Evolutionary conservation across 37 sponge, comb jelly and placozoan genomes (phyloP).

Genomic region (Haliclona indistincta): DNA sequence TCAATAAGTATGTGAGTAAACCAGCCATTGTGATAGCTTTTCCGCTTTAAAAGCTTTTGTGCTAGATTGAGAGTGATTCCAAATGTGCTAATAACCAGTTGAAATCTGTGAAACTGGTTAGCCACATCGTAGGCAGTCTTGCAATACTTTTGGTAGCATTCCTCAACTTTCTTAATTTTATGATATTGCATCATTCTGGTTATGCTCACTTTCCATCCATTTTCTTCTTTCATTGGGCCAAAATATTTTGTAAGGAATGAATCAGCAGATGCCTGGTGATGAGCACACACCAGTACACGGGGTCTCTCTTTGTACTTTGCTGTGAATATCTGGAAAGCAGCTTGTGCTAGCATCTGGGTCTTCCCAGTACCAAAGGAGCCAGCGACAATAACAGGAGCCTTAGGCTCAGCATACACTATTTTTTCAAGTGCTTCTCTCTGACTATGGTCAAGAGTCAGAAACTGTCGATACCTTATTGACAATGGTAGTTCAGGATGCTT

Average conservation of each 20-base stretch:
- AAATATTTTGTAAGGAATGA: conserved; percentile 26
- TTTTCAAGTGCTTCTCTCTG: conserved; percentile 17
- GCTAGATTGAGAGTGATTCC: no score
- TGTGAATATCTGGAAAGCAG: conserved; percentile 17
- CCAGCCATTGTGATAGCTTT: no score
- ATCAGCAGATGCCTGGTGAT: conserved; percentile 38
- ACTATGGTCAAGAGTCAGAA: background rate
- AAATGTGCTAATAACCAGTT: no score
- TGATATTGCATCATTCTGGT: no score
- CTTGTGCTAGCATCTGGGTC: conserved; percentile 27
- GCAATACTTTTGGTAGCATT: no score
- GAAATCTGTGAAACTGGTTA: no score
- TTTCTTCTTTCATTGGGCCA: conserved; percentile 3
- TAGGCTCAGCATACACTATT: background rate
- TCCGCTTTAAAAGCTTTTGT: no score
- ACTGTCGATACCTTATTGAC: background rate
- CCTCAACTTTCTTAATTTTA: no score
- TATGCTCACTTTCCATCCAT: no score
- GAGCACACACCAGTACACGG: conserved; percentile 33
- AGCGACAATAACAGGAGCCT: conserved; percentile 25
- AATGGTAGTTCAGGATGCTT: background rate
- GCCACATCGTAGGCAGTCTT: no score
- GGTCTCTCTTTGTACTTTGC: background rate
- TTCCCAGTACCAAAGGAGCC: conserved; percentile 60
- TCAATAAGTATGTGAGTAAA: no score